Evolutionary conservation across 2,888 invertebrate species (phyloP).

Genomic region (Diabrotica balteata): DNA sequence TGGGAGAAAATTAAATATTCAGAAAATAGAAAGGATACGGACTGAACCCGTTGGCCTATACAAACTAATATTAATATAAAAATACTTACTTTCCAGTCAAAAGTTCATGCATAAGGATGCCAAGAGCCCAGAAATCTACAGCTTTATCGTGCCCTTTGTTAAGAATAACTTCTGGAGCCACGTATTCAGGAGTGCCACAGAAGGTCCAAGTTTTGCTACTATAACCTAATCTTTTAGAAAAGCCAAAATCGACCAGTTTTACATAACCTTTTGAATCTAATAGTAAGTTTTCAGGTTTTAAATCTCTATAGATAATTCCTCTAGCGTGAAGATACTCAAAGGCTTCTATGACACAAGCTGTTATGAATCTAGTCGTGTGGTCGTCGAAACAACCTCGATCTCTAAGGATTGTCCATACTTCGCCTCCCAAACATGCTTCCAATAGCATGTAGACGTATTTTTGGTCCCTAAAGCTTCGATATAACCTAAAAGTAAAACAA

Average conservation of each 20-base stretch:
- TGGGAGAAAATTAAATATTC: too few species aligned
- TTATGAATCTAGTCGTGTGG: slow-evolving; percentile 70
- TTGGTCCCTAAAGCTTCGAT: slow-evolving; percentile 71
- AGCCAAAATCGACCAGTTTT: slow-evolving; percentile 75
- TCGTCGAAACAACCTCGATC: slow-evolving; percentile 73
- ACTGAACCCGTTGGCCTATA: too few species aligned
- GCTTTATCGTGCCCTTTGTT: slow-evolving; percentile 77
- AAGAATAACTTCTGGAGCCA: slow-evolving; percentile 70
- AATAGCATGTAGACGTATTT: slow-evolving; percentile 78
- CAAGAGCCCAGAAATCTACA: slow-evolving; percentile 77
- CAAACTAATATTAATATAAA: not conserved
- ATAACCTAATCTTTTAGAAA: slow-evolving; percentile 70
- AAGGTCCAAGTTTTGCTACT: slow-evolving; percentile 78
- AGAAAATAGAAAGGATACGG: too few species aligned
- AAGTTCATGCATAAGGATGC: slow-evolving; percentile 71
- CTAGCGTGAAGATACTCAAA: slow-evolving; percentile 72
- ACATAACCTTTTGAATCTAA: slow-evolving; percentile 69
- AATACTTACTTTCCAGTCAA: slow-evolving; percentile 71
- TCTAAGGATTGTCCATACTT: slow-evolving; percentile 75
- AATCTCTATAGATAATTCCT: slow-evolving; percentile 68
- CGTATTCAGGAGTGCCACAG: slow-evolving; percentile 74
- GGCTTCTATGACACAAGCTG: slow-evolving; percentile 74
- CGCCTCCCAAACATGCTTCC: slow-evolving; percentile 76
- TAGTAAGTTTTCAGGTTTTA: slow-evolving; percentile 76
- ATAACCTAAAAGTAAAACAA: slow-evolving; percentile 61